Conservation (phyloP, 2,888 invertebrate genomes). For the Yponomeuta cagnagella region DNA sequence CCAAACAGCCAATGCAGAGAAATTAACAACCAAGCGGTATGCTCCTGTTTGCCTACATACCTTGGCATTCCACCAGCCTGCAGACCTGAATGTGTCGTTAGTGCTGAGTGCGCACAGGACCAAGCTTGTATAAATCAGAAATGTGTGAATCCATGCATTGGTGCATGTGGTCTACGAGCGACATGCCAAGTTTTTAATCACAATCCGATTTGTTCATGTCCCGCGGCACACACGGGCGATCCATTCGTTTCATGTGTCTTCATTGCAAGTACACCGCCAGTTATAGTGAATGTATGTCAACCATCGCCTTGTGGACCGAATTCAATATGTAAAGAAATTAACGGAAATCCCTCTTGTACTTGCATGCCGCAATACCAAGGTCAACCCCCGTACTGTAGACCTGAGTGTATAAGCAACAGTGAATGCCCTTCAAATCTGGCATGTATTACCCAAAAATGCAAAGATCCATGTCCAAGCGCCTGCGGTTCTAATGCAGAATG, state of each 20-base stretch:
- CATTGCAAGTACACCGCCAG: slow-evolving; percentile 53
- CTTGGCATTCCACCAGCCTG: slow-evolving; percentile 84
- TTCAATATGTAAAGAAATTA: slow-evolving; percentile 81
- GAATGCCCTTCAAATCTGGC: slow-evolving; percentile 83
- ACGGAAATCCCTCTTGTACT: slow-evolving; percentile 83
- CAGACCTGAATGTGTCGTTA: slow-evolving; percentile 83
- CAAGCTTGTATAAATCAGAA: slow-evolving; percentile 82
- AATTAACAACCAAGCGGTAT: slow-evolving; percentile 80
- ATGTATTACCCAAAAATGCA: slow-evolving; percentile 84
- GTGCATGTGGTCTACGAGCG: slow-evolving; percentile 80
- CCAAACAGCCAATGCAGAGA: slow-evolving; percentile 81
- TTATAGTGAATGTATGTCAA: slow-evolving; percentile 79
- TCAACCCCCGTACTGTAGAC: slow-evolving; percentile 84
- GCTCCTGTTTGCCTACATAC: slow-evolving; percentile 82
- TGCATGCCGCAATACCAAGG: slow-evolving; percentile 82
- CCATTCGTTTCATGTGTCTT: slow-evolving; percentile 75
- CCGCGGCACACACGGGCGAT: slow-evolving; percentile 79
- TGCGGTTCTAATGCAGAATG: slow-evolving; percentile 85
- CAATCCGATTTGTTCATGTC: slow-evolving; percentile 84
- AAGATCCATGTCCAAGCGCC: slow-evolving; percentile 82
- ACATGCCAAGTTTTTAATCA: slow-evolving; percentile 82
- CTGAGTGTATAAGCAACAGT: slow-evolving; percentile 86
- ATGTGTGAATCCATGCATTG: slow-evolving; percentile 84
- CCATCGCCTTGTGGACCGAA: slow-evolving; percentile 89
- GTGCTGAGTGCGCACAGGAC: slow-evolving; percentile 81